A percentile compares a stretch with the other conserved stretches of the same genome.
Conservation (phyloP, 2,888 invertebrate species). For the Pseudeuparius sepicola region DNA sequence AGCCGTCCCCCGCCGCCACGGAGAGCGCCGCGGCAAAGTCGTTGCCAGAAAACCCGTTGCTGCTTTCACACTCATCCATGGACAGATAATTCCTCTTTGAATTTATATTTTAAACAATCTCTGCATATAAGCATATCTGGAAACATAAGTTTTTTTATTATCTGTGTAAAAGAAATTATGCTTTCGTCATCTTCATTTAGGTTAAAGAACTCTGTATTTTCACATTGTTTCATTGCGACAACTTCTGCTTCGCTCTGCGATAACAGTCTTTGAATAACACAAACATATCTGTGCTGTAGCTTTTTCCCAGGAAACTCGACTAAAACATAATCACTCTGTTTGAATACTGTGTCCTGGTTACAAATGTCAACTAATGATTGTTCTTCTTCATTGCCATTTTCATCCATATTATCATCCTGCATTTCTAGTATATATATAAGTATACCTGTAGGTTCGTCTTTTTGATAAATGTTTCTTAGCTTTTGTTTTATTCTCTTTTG, state of each 20-base stretch:
- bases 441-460: conserved; percentile 5
- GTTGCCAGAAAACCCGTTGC: too few relatives aligned
- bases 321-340: conserved; percentile 15
- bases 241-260: conserved; percentile 7
- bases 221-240: conserved; percentile 7
- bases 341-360: conserved; percentile 9
- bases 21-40: too few relatives aligned
- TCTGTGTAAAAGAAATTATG: conserved; percentile 8
- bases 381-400: conserved; percentile 13
- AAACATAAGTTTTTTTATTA: conserved; percentile 8
- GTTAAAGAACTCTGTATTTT: conserved; percentile 8
- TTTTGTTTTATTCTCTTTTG: conserved; percentile 5
- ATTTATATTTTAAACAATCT: conserved; percentile 12
- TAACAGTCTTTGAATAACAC: conserved; percentile 10
- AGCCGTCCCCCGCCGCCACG: too few relatives aligned
- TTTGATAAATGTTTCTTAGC: conserved; percentile 5
- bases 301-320: conserved; percentile 12
- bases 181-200: conserved; percentile 7
- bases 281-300: conserved; percentile 9
- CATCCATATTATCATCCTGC: conserved; percentile 9
- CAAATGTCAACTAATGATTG: conserved; percentile 11
- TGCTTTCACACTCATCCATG: too few relatives aligned
- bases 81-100: conserved; percentile 12
- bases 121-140: conserved; percentile 11
- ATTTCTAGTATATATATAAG: too few relatives aligned